phyloP scores from a whole-genome alignment of 2,113 vertebrate species.

The Callocephalon fimbriatum region DNA sequence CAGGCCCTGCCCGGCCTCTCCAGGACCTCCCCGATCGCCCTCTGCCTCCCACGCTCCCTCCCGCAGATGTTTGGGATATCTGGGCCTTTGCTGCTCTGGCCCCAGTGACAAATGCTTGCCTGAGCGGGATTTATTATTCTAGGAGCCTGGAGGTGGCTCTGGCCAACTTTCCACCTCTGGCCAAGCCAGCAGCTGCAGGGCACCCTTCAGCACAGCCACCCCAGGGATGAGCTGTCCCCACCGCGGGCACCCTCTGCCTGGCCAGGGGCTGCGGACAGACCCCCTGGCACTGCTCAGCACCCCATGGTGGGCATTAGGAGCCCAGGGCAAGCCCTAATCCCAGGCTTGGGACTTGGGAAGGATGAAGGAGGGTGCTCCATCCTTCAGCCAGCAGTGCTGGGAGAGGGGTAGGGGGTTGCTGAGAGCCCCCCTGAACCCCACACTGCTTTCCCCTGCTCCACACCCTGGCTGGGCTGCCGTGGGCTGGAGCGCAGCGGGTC shows the following conservation, averaged over 20 bases:
- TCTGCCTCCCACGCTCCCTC: slow-evolving; percentile 36
- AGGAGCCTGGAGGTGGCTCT: slow-evolving; percentile 29
- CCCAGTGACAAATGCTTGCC: slow-evolving; percentile 39
- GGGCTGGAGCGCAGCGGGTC: background rate
- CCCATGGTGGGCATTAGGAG: accelerated
- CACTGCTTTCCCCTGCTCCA: background rate
- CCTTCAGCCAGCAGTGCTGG: background rate
- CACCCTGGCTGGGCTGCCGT: background rate
- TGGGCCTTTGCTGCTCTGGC: slow-evolving; percentile 19
- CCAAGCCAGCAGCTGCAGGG: slow-evolving; percentile 39
- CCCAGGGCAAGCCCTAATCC: background rate
- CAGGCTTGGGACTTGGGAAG: background rate
- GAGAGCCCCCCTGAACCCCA: accelerated
- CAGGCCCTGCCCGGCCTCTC: background rate
- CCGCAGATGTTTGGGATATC: slow-evolving; percentile 60
- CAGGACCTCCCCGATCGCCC: background rate
- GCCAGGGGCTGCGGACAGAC: accelerated
- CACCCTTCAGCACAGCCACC: background rate
- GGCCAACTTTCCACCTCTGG: slow-evolving; percentile 50
- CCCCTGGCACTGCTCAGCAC: too few relatives aligned
- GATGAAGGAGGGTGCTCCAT: accelerated
- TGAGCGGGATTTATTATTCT: slow-evolving; percentile 45
- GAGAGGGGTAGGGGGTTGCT: accelerated
- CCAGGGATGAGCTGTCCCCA: background rate
- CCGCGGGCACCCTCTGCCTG: accelerated